phyloP scores from a whole-genome alignment of 2,888 invertebrate genomes.

The Nebria brevicollis region DNA sequence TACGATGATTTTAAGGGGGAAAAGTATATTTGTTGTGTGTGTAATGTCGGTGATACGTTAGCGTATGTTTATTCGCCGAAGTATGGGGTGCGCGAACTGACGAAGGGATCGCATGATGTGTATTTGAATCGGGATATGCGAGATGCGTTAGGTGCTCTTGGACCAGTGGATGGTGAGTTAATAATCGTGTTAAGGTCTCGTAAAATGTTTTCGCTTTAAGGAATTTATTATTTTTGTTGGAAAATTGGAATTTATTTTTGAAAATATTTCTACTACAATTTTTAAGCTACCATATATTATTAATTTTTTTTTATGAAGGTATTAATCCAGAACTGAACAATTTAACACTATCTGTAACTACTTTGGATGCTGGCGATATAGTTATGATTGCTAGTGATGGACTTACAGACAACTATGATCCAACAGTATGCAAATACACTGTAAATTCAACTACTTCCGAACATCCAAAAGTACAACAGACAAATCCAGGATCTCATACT shows the following conservation, averaged over 20 bases:
- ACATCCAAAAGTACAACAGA: slow-evolving; percentile 61
- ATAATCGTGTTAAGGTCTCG: no score
- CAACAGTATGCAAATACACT: slow-evolving; percentile 89
- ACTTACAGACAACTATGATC: slow-evolving; percentile 90
- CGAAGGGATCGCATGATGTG: slow-evolving; percentile 85
- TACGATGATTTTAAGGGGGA: slow-evolving; percentile 53
- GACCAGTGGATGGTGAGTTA: slow-evolving; percentile 80
- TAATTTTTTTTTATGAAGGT: slow-evolving; percentile 12
- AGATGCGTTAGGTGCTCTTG: slow-evolving; percentile 87
- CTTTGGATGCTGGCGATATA: slow-evolving; percentile 81
- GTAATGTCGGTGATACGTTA: slow-evolving; percentile 89
- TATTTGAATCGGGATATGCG: slow-evolving; percentile 86
- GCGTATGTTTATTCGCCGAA: slow-evolving; percentile 85
- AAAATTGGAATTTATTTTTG: no score
- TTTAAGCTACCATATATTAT: no score
- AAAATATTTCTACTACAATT: no score
- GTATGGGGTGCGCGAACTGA: slow-evolving; percentile 84
- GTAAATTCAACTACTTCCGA: slow-evolving; percentile 61
- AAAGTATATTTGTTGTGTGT: slow-evolving; percentile 80
- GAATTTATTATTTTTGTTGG: no score
- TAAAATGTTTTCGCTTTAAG: no score
- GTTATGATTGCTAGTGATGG: slow-evolving; percentile 91
- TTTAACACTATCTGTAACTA: slow-evolving; percentile 84
- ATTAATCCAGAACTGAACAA: slow-evolving; percentile 86
- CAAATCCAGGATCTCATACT: slow-evolving; percentile 58